A percentile compares a stretch with the other conserved stretches of the same genome.
phyloP scores from a whole-genome alignment of 2,113 vertebrate genomes.

The Lepus americanus region DNA sequence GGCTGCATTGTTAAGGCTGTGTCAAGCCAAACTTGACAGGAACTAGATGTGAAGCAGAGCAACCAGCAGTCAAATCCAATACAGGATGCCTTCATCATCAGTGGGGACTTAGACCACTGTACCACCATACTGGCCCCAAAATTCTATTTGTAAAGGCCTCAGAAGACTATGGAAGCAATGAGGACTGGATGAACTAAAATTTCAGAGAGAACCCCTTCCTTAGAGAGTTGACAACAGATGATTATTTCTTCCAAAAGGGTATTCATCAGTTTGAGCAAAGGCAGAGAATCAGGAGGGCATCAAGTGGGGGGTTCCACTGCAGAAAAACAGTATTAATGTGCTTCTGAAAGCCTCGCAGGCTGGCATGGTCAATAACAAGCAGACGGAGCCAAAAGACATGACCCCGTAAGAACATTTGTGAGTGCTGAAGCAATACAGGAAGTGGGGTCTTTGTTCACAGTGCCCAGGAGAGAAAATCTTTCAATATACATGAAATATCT shows the following conservation, averaged over 20 bases:
- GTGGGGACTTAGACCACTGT: no score
- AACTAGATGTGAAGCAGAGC: no score
- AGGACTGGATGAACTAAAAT: background rate
- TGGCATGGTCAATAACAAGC: background rate
- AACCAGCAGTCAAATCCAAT: no score
- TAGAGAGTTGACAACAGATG: background rate
- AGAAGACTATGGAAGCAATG: background rate
- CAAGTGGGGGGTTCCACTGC: background rate
- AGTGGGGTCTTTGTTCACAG: background rate
- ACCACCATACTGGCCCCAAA: background rate
- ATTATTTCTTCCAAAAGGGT: background rate
- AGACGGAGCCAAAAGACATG: background rate
- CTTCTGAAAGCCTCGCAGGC: background rate
- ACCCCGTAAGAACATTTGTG: background rate
- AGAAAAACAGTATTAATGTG: background rate
- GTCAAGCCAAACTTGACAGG: no score
- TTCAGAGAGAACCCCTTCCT: background rate
- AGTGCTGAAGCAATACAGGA: background rate
- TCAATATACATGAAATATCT: background rate
- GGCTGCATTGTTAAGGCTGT: no score
- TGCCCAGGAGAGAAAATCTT: background rate
- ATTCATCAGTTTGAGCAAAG: background rate
- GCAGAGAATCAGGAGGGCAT: background rate
- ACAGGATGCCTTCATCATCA: no score
- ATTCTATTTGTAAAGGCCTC: background rate